A percentile compares a stretch with the other conserved stretches of the same genome.
Evolutionary conservation across 2,113 vertebrate species (phyloP).

Genomic region (Tenrec ecaudatus): DNA sequence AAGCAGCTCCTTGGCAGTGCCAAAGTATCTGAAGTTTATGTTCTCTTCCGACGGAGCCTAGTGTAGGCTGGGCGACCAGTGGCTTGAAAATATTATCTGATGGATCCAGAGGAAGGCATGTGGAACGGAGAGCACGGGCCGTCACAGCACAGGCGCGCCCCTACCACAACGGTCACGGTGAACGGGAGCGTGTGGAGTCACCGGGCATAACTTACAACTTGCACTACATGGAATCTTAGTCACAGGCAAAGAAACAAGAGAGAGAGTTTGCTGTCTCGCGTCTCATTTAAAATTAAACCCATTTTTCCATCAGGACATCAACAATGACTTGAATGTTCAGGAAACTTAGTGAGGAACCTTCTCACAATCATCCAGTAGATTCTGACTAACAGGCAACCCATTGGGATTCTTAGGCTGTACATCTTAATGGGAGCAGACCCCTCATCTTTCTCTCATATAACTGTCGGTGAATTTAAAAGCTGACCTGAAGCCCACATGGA

Average conservation of each 20-base stretch:
- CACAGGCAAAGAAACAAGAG: not conserved
- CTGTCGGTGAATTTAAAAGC: too few relatives aligned
- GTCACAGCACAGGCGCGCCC: not conserved
- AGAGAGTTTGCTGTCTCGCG: not conserved
- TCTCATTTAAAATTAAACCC: conserved; percentile 10
- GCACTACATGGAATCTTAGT: not conserved
- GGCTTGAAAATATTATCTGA: conserved; percentile 18
- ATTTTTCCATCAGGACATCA: not conserved
- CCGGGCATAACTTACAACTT: not conserved
- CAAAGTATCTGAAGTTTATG: not conserved
- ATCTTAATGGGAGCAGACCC: too few relatives aligned
- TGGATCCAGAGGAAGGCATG: not conserved
- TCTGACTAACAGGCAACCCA: too few relatives aligned
- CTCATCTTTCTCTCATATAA: too few relatives aligned
- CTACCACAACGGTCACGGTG: not conserved
- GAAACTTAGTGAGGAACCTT: not conserved
- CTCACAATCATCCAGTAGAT: too few relatives aligned
- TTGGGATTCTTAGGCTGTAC: too few relatives aligned
- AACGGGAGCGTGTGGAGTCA: rapidly evolving
- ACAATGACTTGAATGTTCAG: not conserved
- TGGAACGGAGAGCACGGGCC: not conserved
- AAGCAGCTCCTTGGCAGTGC: conserved; percentile 23
- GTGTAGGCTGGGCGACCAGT: not conserved
- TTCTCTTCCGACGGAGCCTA: not conserved
- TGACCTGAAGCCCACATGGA: too few relatives aligned